Conservation (phyloP, 2,797 vertebrate genomes). For the Eulemur rubriventer region DNA sequence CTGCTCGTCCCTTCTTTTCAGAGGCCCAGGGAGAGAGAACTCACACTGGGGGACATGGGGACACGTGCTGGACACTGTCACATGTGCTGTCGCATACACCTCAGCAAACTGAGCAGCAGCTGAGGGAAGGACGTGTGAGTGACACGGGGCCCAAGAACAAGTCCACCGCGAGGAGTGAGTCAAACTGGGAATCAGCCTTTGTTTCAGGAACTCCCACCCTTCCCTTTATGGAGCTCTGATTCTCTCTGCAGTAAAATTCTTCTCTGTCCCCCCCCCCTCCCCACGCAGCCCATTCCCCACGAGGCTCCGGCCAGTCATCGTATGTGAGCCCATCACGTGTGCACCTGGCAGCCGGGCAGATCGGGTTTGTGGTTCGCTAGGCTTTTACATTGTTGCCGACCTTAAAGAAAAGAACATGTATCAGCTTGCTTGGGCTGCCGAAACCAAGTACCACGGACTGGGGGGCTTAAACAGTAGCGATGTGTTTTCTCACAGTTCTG, state of each 20-base stretch:
- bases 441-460: rapidly evolving
- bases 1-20: not conserved
- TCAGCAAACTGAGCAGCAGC: rapidly evolving
- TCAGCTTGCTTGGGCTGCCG: not conserved
- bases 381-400: not conserved
- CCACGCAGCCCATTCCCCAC: not conserved
- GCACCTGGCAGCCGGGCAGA: not conserved
- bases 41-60: rapidly evolving
- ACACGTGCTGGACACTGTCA: rapidly evolving
- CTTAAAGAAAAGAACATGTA: not conserved
- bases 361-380: not conserved
- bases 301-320: rapidly evolving
- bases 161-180: rapidly evolving
- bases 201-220: not conserved
- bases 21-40: not conserved
- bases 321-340: rapidly evolving
- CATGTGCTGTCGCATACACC: rapidly evolving
- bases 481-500: not conserved
- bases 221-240: rapidly evolving
- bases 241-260: rapidly evolving
- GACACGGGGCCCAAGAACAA: not conserved
- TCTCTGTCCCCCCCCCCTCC: rapidly evolving
- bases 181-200: rapidly evolving
- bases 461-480: not conserved
- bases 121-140: rapidly evolving